Base-by-base conservation (phyloP, 2,888 invertebrate species). In the Villa cingulata region DNA sequence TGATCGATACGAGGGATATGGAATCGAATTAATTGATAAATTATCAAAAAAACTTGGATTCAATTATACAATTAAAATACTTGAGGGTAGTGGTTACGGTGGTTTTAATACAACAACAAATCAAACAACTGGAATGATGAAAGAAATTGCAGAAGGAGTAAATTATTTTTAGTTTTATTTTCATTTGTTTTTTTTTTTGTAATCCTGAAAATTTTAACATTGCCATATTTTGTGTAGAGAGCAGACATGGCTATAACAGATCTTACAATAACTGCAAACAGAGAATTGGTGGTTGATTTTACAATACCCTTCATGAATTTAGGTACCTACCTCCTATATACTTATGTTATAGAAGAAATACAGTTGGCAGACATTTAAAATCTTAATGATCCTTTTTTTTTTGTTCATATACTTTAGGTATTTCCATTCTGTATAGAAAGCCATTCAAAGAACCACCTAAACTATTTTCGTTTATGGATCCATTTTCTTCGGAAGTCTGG, bases 261-360 rank as follows among this genome's bases (percentile, higher is more conserved):
- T 62, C 72, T 96, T 54, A 85, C 86, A 0, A 83, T 87, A 52
- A 94, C 94, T 3, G 81, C 92, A 32, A 82, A 86, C 51, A 76
- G 96, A 37, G 88, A 92, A 62, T 78, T 77, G 59, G 88, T 82
- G 14, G 89, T 91, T 0, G 94, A 95, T 66, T 96, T 96, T 62
- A 92, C 94, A 0, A 87, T 87, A 70, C 95, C 95, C 0, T 96
- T 94, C 63, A 90, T 96, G 86, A 91, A 89, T 66, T 74, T 95
- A 53, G 82, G 79, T 77, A 63, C 50, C 44, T 38, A 34, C 14
- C 4, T 20, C 5, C 23, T 6, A 4, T 23, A 7, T 7, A 23
- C 7, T 6, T 23, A 7, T 6, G 23, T 6, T 6, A 23, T 7
- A 23, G 23, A 6, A 7, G 4, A 6, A 7, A 7, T 7, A 6